Conservation (phyloP, 2,888 invertebrate species). For the Acheta domesticus region DNA sequence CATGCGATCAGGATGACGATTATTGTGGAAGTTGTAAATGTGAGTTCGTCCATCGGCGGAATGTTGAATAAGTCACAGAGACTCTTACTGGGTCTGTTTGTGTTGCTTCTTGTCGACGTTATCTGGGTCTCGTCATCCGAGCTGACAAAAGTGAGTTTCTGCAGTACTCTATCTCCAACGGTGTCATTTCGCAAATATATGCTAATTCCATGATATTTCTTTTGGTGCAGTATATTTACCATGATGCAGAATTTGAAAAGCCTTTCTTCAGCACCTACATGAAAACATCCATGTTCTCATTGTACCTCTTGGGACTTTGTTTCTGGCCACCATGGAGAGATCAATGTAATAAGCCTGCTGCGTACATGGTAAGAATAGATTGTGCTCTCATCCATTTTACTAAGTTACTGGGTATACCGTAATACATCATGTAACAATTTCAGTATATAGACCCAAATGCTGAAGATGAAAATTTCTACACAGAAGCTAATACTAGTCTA, state of each 20-base stretch:
- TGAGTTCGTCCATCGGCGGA: conserved; percentile 35
- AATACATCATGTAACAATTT: conserved; percentile 5
- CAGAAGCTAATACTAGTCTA: conserved; percentile 63
- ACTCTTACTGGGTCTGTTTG: conserved; percentile 77
- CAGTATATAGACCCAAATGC: conserved; percentile 70
- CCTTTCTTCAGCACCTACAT: conserved; percentile 95
- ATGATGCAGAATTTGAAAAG: conserved; percentile 80
- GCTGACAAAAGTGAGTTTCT: conserved; percentile 76
- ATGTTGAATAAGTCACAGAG: conserved; percentile 65
- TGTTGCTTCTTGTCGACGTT: conserved; percentile 86
- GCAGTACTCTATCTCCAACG: not conserved
- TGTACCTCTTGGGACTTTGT: conserved; percentile 85
- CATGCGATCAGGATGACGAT: conserved; percentile 35
- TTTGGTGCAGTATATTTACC: conserved; percentile 74
- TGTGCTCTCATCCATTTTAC: not conserved
- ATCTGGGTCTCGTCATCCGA: conserved; percentile 96
- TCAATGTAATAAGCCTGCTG: conserved; percentile 68
- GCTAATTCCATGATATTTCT: conserved; percentile 31
- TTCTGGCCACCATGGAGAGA: conserved; percentile 89
- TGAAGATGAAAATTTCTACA: conserved; percentile 76
- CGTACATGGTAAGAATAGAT: conserved; percentile 64
- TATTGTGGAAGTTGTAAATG: conserved; percentile 30
- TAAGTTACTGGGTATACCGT: not conserved
- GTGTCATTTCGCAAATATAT: not conserved
- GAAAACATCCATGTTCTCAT: conserved; percentile 88